phyloP scores from a whole-genome alignment of 2,888 invertebrate genomes.

The Conistra vaccinii region DNA sequence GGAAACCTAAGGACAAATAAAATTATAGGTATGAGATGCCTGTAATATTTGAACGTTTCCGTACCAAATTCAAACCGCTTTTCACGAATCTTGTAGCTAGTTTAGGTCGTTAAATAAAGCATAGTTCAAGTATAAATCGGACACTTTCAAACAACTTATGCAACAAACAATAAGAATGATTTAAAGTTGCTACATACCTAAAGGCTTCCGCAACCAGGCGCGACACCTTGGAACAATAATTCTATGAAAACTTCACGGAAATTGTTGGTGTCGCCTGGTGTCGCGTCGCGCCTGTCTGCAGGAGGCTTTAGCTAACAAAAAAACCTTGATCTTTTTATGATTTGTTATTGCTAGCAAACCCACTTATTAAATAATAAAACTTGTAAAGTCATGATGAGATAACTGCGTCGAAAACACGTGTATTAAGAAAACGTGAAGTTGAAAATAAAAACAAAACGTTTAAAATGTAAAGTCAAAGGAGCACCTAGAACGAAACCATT shows the following conservation, averaged over 20 bases:
- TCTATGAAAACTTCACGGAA: too few species aligned
- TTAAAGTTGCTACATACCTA: not conserved
- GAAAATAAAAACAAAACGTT: not conserved
- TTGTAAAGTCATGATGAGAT: constrained; percentile 17
- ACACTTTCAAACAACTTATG: not conserved
- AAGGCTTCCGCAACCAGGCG: too few species aligned
- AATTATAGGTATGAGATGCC: not conserved
- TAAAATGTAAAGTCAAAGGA: constrained; percentile 3
- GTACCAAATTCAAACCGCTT: not conserved
- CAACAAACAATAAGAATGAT: not conserved
- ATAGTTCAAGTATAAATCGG: not conserved
- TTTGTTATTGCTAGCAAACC: not conserved
- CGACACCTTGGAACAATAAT: too few species aligned
- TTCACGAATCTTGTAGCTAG: not conserved
- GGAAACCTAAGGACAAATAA: not conserved
- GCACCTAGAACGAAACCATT: not conserved
- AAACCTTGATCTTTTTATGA: not conserved
- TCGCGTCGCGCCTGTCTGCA: too few species aligned
- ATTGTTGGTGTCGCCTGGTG: too few species aligned
- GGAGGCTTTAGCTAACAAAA: too few species aligned
- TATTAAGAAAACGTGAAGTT: not conserved
- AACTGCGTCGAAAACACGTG: not conserved
- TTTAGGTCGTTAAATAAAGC: not conserved
- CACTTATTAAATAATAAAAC: constrained; percentile 10
- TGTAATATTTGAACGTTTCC: not conserved